Percentiles rank a stretch among this genome's conserved stretches.
Conservation (phyloP, 35 echinoderm and acorn worm genomes). For the Chiridota heheva region DNA sequence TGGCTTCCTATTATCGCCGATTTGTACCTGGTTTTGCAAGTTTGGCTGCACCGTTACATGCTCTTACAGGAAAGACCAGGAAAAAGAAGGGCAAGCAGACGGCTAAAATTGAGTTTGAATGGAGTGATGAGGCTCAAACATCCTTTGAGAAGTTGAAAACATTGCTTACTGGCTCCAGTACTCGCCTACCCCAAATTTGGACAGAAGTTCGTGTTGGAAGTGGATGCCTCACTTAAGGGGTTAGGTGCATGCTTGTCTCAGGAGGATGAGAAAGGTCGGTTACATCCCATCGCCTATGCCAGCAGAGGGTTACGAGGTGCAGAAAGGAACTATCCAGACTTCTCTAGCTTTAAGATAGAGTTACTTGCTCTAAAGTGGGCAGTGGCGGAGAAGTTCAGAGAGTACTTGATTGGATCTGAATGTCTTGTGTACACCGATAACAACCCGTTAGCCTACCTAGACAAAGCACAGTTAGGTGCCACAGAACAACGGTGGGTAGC, state of each 20-base stretch:
- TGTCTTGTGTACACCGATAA: slow-evolving; percentile 41
- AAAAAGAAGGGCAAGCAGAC: not conserved
- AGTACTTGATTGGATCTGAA: slow-evolving; percentile 32
- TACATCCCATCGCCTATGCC: slow-evolving; percentile 19
- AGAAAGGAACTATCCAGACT: slow-evolving; percentile 27
- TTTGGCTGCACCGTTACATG: not conserved
- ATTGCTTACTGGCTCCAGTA: slow-evolving; percentile 16
- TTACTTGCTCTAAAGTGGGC: slow-evolving; percentile 44
- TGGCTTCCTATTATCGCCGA: slow-evolving; percentile 33
- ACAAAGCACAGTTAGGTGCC: slow-evolving; percentile 18
- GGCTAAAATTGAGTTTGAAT: too few relatives aligned
- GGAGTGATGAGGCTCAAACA: slow-evolving; percentile 15
- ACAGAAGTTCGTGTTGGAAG: slow-evolving; percentile 32
- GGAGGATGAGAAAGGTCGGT: slow-evolving; percentile 12
- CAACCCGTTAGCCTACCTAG: slow-evolving; percentile 32
- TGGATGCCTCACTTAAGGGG: slow-evolving; percentile 38
- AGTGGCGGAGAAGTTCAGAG: slow-evolving; percentile 48
- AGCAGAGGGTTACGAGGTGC: slow-evolving; percentile 29
- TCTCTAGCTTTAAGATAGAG: slow-evolving; percentile 48
- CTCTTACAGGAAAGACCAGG: not conserved
- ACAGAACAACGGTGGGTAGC: slow-evolving; percentile 40
- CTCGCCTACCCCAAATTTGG: slow-evolving; percentile 36
- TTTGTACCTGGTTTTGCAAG: slow-evolving; percentile 18
- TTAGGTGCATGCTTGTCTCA: slow-evolving; percentile 52
- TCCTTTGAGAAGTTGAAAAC: slow-evolving; percentile 36